Evolutionary conservation across 1,140 invertebrate species (phyloP).

Genomic region (Samia ricini): DNA sequence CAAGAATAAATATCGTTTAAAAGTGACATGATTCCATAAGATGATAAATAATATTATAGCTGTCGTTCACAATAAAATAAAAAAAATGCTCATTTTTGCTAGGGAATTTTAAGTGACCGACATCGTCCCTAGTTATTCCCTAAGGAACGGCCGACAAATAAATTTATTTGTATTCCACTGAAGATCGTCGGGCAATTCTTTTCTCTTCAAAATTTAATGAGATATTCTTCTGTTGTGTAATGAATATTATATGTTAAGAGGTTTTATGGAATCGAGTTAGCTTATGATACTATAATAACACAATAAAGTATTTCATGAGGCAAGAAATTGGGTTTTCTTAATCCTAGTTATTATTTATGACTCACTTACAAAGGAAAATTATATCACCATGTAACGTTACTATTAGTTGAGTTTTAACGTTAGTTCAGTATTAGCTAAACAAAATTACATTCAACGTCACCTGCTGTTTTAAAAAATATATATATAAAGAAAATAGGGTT

Average conservation of each 20-base stretch:
- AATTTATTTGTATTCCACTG: slow-evolving; percentile 36
- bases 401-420: background rate
- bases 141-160: slow-evolving; percentile 24
- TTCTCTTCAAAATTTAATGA: slow-evolving; percentile 36
- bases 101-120: slow-evolving; percentile 26
- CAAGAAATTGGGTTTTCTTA: background rate
- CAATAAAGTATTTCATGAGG: background rate
- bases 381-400: too few species aligned
- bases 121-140: slow-evolving; percentile 27
- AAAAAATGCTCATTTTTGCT: slow-evolving; percentile 5
- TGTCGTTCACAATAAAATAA: too few species aligned
- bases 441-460: background rate
- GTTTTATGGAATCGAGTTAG: background rate
- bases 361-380: background rate
- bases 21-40: background rate
- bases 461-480: too few species aligned
- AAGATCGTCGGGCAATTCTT: slow-evolving; percentile 26
- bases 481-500: too few species aligned
- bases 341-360: background rate
- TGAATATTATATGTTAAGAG: background rate
- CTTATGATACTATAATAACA: background rate
- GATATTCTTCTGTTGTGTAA: slow-evolving; percentile 33
- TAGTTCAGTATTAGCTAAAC: background rate
- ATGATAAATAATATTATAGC: slow-evolving; percentile 5
- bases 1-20: background rate